Conservation (phyloP, 2,888 invertebrate genomes). For the Gastracanthus pulcherrimus region DNA sequence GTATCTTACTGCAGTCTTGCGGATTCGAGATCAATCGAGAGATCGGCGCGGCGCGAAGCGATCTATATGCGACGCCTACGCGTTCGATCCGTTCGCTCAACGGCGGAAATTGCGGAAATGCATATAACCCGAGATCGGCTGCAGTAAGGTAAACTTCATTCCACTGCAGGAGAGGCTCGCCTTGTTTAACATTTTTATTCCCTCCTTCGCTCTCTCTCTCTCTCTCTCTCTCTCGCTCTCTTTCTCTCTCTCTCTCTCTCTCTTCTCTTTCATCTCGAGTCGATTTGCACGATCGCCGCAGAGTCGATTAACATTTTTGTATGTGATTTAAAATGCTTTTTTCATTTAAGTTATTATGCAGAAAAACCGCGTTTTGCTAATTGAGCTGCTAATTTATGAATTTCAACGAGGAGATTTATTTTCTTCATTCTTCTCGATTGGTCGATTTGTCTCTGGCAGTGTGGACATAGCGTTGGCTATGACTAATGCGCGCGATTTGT, state of each 20-base stretch:
- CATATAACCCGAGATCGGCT: neutral
- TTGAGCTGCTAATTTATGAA: neutral
- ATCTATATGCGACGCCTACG: neutral
- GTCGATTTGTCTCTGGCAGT: too few species aligned
- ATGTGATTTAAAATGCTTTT: neutral
- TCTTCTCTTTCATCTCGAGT: neutral
- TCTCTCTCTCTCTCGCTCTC: too few species aligned
- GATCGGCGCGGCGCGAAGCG: neutral
- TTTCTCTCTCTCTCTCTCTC: conserved; percentile 13
- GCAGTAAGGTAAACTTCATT: conserved; percentile 35
- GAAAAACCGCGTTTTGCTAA: neutral
- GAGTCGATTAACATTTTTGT: neutral
- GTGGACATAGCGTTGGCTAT: neutral
- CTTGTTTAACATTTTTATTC: conserved; percentile 8
- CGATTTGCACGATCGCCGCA: neutral
- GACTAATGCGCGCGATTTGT: neutral
- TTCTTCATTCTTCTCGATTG: too few species aligned
- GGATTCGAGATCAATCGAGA: too few species aligned
- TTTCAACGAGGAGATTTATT: neutral
- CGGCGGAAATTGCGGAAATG: conserved; percentile 17
- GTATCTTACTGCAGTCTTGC: too few species aligned
- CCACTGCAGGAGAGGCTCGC: neutral
- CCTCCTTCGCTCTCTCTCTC: too few species aligned
- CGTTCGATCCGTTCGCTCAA: too few species aligned
- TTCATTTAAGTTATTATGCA: too few species aligned